Percentiles rank a stretch among this genome's conserved stretches.
Conservation (phyloP, 2,113 vertebrate species). For the Riparia riparia region DNA sequence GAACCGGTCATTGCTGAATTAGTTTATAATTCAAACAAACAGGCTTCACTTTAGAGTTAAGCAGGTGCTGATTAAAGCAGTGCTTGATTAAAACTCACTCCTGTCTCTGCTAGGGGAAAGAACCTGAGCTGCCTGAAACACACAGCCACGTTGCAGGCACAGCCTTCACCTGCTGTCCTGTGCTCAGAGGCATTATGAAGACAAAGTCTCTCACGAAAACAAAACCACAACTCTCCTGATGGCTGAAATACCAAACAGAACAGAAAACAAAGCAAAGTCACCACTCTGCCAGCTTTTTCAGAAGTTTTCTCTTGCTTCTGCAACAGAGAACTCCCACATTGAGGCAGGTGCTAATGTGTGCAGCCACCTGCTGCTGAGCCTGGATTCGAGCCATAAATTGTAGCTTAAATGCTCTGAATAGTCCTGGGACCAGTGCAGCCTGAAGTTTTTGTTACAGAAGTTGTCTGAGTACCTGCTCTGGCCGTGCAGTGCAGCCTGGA, state of each 20-base stretch:
- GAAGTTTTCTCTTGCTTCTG: not conserved
- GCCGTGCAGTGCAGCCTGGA: not conserved
- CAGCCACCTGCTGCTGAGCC: fast-evolving
- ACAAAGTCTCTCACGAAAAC: not conserved
- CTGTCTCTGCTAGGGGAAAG: not conserved
- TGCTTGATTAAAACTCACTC: not conserved
- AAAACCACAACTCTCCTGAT: not conserved
- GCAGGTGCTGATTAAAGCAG: not conserved
- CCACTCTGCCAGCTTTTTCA: not conserved
- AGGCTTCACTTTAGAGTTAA: not conserved
- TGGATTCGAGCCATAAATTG: not conserved
- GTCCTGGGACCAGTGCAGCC: not conserved
- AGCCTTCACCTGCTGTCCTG: not conserved
- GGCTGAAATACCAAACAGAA: not conserved
- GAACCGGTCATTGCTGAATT: not conserved
- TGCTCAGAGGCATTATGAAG: not conserved
- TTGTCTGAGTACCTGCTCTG: not conserved
- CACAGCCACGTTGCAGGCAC: not conserved
- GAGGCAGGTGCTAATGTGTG: fast-evolving
- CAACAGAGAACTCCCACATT: not conserved
- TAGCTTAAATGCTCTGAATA: not conserved
- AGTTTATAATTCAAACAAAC: not conserved
- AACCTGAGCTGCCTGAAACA: not conserved
- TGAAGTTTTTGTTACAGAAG: not conserved
- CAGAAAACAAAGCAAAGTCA: constrained; percentile 9